Percentiles rank a stretch among this genome's conserved stretches.
Conservation (phyloP, 1,140 invertebrate species). For the Caenorhabditis latens region DNA sequence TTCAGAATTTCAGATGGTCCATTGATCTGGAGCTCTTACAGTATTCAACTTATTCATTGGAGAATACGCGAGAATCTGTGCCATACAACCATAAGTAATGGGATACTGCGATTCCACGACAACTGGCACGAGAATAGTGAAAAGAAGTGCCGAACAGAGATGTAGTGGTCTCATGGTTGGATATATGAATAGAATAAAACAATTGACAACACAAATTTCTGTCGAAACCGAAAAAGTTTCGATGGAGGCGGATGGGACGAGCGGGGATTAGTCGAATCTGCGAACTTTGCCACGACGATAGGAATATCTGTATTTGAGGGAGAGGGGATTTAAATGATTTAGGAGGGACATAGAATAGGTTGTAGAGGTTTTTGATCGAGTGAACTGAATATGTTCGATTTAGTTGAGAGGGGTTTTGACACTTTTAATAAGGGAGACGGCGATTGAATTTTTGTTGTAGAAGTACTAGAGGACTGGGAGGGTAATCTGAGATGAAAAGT, state of each 20-base stretch:
- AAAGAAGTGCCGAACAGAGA: not conserved
- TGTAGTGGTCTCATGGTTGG: slow-evolving; percentile 15
- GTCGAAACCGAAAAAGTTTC: not conserved
- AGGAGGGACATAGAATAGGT: not conserved
- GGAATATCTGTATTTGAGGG: not conserved
- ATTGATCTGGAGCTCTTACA: not conserved
- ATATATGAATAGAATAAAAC: not conserved
- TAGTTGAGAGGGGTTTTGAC: not conserved
- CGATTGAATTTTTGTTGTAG: not conserved
- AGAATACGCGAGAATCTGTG: slow-evolving; percentile 20
- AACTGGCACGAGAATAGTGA: not conserved
- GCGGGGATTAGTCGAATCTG: not conserved
- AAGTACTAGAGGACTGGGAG: too few species aligned
- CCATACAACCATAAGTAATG: slow-evolving; percentile 34
- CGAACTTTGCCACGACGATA: slow-evolving; percentile 19
- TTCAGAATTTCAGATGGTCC: not conserved
- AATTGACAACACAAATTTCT: not conserved
- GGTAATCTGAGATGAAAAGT: too few species aligned
- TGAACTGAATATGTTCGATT: not conserved
- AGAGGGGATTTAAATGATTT: not conserved
- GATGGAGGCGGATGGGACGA: not conserved
- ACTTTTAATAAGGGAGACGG: not conserved
- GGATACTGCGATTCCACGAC: slow-evolving; percentile 10
- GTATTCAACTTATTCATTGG: slow-evolving; percentile 49
- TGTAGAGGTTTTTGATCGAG: slow-evolving; percentile 19